Evolutionary conservation across 2,888 invertebrate species (phyloP), one percentile per base, ranked within the genome.

Genomic region (Trachelus troglodyta): DNA sequence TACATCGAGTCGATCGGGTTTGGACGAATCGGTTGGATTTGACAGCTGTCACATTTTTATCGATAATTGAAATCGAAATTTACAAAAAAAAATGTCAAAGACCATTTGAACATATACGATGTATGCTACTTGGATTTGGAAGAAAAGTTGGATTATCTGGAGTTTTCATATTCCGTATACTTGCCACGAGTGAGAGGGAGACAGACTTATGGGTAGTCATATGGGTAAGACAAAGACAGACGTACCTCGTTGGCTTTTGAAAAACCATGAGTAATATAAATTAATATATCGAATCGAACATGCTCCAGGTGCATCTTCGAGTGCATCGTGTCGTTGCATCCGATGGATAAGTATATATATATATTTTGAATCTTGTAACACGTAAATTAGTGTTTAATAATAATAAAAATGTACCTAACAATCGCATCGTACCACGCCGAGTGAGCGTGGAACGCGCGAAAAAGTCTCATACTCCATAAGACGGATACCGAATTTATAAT

Each of bases 401-500:
- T 12, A 34, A 35, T 34, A 15, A 40, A 40, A 15, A 75, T 15
- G 74, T 56, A 34, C 56, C 40, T 69, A 12, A 40, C 40, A 15
- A 15, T 15, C 40, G 6, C 40, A 15, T 23, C 9, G 15, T 6
- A 9, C 23, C 40, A 40, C 40, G 40, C 23, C 40, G 6, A 40
- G 23, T 6, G 40, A 40, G 23, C 40, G 40, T 40, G 40, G 40
- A 40, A 6, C 40, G 40, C 40, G 40, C 40, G 40, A 40, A 40
- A 40, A 23, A 40, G 9, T 40, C 15, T 15, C 40, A 40, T 40
- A 40, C 40, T 23, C 40, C 40, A 40, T 6, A 40, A 40, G 40
- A 40, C 33, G 74, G 69, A 75, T 76, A 79, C 80, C 80, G 78
- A 80, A 81, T 79, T 85, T 81, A 80, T 79, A 81, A 80, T 81